Evolutionary conservation across 1,140 invertebrate genomes (phyloP).

Genomic region (Drosophila oshimai): DNA sequence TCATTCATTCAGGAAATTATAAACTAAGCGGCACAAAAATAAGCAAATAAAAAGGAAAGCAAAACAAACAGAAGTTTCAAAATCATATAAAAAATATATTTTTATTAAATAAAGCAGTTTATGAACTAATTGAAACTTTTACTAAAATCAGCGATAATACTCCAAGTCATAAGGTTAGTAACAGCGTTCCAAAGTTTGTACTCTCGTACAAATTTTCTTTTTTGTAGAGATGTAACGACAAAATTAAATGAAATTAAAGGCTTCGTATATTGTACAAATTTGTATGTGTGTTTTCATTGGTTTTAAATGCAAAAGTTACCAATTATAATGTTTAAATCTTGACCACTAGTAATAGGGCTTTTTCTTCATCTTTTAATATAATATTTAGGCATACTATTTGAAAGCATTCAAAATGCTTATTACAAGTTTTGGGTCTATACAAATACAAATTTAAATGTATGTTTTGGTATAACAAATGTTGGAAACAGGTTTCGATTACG

Average conservation of each 20-base stretch:
- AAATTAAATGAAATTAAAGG: conserved; percentile 44
- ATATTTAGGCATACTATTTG: conserved; percentile 37
- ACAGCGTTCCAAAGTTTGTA: conserved; percentile 37
- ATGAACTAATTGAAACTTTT: conserved; percentile 60
- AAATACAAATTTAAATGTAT: conserved; percentile 34
- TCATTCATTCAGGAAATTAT: neutral
- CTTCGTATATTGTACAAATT: conserved; percentile 55
- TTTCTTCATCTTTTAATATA: conserved; percentile 11
- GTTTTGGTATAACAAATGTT: conserved; percentile 69
- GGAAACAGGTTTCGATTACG: conserved; percentile 29
- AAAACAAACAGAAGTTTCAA: conserved; percentile 16
- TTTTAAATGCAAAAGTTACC: conserved; percentile 66
- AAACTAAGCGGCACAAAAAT: neutral
- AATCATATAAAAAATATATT: conserved; percentile 55
- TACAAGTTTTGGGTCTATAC: conserved; percentile 35
- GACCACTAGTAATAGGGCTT: conserved; percentile 21
- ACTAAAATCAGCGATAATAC: conserved; percentile 59
- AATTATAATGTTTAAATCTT: conserved; percentile 50
- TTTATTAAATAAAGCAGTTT: conserved; percentile 69
- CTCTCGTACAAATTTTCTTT: conserved; percentile 25
- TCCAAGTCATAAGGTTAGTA: conserved; percentile 47
- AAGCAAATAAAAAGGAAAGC: conserved; percentile 14
- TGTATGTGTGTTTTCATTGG: conserved; percentile 31
- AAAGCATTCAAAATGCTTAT: conserved; percentile 67
- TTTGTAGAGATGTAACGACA: conserved; percentile 53